Base-by-base conservation (phyloP, 2,113 vertebrate species). In the Apus apus region DNA sequence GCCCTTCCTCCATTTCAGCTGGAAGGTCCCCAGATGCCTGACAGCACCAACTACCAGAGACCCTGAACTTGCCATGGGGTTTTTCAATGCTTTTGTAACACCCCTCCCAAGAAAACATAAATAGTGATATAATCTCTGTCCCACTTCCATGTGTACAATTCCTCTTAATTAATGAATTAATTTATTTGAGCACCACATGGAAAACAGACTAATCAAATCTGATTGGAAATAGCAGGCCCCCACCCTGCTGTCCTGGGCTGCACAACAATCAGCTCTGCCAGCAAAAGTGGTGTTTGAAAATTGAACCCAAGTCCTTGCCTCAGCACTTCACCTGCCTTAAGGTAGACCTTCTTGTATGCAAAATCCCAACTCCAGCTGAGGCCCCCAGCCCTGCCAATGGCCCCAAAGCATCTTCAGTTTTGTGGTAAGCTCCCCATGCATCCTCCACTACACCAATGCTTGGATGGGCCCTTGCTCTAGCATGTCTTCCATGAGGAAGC, bases 261-360 rank as follows among this genome's bases (percentile, higher is more conserved):
- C 67, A 79, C 51, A 66, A 51, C 78, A 76, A 57, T 68, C 43
- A 30, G 54, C 50, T 58, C 90, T 90, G 85, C 85, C 90, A 87
- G 2, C 15, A 56, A 30, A 0, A 1, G 58, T 54, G 32, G 46
- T 1, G 0, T n/a, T 2, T 9, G 29, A 66, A 51, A 70, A 57
- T 22, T 11, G 13, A 65, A 65, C 71, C 17, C 0, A 40, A 85
- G 40, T 43, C 74, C 46, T 67, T 3, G 8, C 36, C 66, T 58
- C 6, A 5, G 66, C 64, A 25, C n/a, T 57, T 61, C 32, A 14
- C 29, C 76, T n/a, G 66, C 22, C 50, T 84, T 22, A 81, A 85
- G 60, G 32, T 12, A 30, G 21, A 53, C 34, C 14, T 54, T 20
- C 34, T 25, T 25, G 11, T 25, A 13, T 0, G 0, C 5, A 7